Evolutionary conservation across 1,140 invertebrate species (phyloP).

Genomic region (Dufourea novaeangliae): DNA sequence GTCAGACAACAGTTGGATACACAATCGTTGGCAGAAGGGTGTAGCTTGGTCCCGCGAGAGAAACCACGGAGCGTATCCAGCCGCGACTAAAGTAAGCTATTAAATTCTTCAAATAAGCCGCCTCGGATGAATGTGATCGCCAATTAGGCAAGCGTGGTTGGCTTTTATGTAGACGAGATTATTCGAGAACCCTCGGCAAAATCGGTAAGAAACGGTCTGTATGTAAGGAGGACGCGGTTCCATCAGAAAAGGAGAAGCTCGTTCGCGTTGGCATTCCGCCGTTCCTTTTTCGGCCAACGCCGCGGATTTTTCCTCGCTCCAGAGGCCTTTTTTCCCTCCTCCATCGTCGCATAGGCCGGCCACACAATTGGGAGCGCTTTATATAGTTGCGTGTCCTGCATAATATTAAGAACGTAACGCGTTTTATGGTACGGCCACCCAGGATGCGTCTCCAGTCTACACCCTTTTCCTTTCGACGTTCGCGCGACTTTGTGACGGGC

Average conservation of each 20-base stretch:
- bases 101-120: constrained; percentile 49
- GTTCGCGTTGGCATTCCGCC: constrained; percentile 38
- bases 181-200: constrained; percentile 31
- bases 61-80: not conserved
- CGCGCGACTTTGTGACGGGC: constrained; percentile 15
- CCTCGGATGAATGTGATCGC: constrained; percentile 34
- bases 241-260: constrained; percentile 22
- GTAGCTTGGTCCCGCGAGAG: not conserved
- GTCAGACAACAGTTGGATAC: not conserved
- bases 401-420: constrained; percentile 69
- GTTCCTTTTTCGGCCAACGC: constrained; percentile 27
- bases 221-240: constrained; percentile 20
- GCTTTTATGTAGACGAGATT: constrained; percentile 47
- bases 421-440: constrained; percentile 67
- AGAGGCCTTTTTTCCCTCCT: constrained; percentile 43
- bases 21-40: not conserved
- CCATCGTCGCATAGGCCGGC: constrained; percentile 1
- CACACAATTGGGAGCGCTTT: constrained; percentile 50
- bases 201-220: constrained; percentile 44
- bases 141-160: constrained; percentile 43
- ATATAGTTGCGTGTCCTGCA: constrained; percentile 62
- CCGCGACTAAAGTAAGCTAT: constrained; percentile 40
- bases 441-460: constrained; percentile 46
- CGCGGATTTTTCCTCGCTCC: constrained; percentile 54
- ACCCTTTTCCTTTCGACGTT: not conserved